Evolutionary conservation across 2,888 invertebrate species (phyloP).

Genomic region (Dryobotodes eremita): DNA sequence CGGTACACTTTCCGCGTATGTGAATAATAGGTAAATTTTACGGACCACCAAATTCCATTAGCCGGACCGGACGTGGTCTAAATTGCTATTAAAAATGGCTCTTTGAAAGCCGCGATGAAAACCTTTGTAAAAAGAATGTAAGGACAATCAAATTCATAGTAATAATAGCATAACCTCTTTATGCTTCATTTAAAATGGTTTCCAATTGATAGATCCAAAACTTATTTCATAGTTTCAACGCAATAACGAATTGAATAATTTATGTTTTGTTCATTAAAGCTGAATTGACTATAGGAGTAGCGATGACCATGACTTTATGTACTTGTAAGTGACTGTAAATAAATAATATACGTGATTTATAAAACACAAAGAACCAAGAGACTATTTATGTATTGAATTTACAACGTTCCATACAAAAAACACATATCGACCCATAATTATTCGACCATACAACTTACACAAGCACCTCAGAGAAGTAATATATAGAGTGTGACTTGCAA

Average conservation of each 20-base stretch:
- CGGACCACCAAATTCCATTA: slow-evolving; percentile 56
- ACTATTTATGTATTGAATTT: not conserved
- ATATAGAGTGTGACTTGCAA: not conserved
- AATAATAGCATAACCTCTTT: not conserved
- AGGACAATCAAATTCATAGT: not conserved
- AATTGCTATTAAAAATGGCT: slow-evolving; percentile 46
- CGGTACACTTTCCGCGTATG: slow-evolving; percentile 28
- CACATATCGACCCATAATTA: not conserved
- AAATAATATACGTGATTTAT: too few relatives aligned
- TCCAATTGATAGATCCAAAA: not conserved
- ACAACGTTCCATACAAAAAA: not conserved
- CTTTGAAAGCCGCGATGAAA: not conserved
- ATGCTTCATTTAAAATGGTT: not conserved
- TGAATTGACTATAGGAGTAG: not conserved
- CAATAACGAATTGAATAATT: not conserved
- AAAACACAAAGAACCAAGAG: not conserved
- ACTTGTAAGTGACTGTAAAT: not conserved
- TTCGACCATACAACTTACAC: not conserved
- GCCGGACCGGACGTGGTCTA: slow-evolving; percentile 19
- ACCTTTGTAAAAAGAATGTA: slow-evolving; percentile 7
- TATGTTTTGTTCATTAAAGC: too few relatives aligned
- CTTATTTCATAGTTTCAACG: not conserved
- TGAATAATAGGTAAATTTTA: slow-evolving; percentile 52
- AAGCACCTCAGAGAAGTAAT: not conserved
- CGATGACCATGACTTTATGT: not conserved